Evolutionary conservation across 2,797 vertebrate species (phyloP), one percentile per base, ranked within the genome.

Genomic region (Cyprinella venusta): DNA sequence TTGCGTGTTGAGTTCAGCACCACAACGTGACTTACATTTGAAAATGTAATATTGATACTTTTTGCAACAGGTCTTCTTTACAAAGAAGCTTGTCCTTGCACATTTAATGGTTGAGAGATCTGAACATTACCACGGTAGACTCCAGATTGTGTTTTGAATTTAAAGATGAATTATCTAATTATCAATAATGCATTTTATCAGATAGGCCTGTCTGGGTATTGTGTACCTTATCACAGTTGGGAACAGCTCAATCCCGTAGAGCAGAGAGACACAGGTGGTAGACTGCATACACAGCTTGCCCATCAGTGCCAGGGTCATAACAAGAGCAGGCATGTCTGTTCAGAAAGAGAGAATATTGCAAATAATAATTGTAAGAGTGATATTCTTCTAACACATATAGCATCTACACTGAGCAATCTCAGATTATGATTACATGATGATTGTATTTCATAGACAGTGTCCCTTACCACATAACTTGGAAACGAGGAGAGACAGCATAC

Each of bases 181-280:
- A 45, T 80, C 61, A 52, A 18, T 30, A 24, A 36, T 56, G n/a
- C 9, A n/a, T 19, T 75, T 67, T 72, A 54, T n/a, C n/a, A 77
- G 56, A 2, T 36, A 63, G 36, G 56, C 15, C 8, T 36, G 4
- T 42, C 30, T 26, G 30, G 10, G 36, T 24, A 10, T 68, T 18
- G 4, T 6, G 59, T 81, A 92, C 94, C 94, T 92, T 89, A 94
- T 90, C 9, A 92, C 86, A 0, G 93, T 95, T 65, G 94, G 94
- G 40, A 95, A 95, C 33, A 95, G 90, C 81, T 95, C 94, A 0
- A 94, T 94, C 84, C 89, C 85, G 87, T 94, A 95, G 16, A 94
- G 90, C 0, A 89, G 26, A 8, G 90, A 91, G 67, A 94, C 92
- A 63, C 91, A 94, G 68, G 85, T 83, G 4, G 91, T 91, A 0